A percentile compares a stretch with the other conserved stretches of the same genome.
phyloP scores from a whole-genome alignment of 2,888 invertebrate genomes.

The Barypeithes pellucidus region DNA sequence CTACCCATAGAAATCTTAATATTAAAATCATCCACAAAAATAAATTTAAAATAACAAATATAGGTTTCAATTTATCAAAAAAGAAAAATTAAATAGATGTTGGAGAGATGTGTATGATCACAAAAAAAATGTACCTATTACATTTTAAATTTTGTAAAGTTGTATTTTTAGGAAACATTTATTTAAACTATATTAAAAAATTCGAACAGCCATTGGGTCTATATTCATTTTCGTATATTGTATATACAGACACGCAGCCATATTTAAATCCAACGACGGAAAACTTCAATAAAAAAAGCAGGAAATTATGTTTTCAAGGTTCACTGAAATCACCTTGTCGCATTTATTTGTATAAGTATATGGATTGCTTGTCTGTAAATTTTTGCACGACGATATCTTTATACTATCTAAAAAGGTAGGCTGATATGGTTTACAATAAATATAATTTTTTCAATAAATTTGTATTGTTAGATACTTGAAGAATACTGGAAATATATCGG shows the following conservation, averaged over 20 bases:
- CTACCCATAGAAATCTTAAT: too few species aligned
- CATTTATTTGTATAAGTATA: neutral
- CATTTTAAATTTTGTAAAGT: too few species aligned
- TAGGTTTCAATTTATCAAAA: too few species aligned
- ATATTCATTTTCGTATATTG: neutral
- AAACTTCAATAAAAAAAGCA: conserved; percentile 1
- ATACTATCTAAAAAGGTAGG: neutral
- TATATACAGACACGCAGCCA: neutral
- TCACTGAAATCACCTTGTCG: neutral
- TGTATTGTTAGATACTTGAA: neutral
- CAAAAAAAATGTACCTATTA: too few species aligned
- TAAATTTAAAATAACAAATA: too few species aligned
- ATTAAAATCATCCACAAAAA: too few species aligned
- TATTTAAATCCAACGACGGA: neutral
- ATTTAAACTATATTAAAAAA: too few species aligned
- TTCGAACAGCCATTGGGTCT: neutral
- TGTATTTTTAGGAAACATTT: too few species aligned
- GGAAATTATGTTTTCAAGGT: conserved; percentile 4
- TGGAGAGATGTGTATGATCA: too few species aligned
- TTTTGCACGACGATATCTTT: neutral
- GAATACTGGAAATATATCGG: too few species aligned
- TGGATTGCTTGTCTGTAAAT: neutral
- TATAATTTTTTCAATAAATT: neutral
- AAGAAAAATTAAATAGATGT: too few species aligned
- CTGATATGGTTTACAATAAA: neutral